Evolutionary conservation across 2,888 invertebrate species (phyloP).

Genomic region (Baronia brevicornis): DNA sequence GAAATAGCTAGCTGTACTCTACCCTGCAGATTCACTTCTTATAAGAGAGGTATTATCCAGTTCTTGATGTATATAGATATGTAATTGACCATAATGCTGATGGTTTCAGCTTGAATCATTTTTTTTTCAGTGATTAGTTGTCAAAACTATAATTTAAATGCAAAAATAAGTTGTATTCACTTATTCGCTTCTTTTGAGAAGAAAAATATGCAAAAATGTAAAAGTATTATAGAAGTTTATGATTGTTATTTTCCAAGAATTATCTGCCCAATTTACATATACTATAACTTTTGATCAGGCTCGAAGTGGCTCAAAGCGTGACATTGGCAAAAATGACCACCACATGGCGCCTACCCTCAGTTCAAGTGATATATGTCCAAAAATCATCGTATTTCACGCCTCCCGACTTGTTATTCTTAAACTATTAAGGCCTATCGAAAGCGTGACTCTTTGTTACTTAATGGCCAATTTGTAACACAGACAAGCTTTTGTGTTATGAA

Average conservation of each 20-base stretch:
- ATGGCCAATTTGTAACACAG: slow-evolving; percentile 10
- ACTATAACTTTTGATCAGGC: slow-evolving; percentile 26
- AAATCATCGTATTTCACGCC: slow-evolving; percentile 48
- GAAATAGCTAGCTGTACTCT: too few species aligned
- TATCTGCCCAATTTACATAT: slow-evolving; percentile 22
- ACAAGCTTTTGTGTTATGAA: slow-evolving; percentile 1
- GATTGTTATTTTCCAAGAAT: slow-evolving; percentile 2
- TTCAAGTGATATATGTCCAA: slow-evolving; percentile 45
- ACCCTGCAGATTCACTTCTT: too few species aligned
- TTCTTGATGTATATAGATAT: too few species aligned
- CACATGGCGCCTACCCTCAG: slow-evolving; percentile 59
- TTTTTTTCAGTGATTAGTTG: too few species aligned
- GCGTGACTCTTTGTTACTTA: slow-evolving; percentile 11
- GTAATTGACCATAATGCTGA: too few species aligned
- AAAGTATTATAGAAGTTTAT: slow-evolving; percentile 23
- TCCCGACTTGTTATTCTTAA: slow-evolving; percentile 20
- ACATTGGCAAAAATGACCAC: slow-evolving; percentile 28
- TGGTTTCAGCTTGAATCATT: too few species aligned
- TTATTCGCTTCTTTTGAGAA: too few species aligned
- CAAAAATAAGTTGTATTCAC: too few species aligned
- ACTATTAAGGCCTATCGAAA: slow-evolving; percentile 23
- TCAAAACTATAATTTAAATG: too few species aligned
- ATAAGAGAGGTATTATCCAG: too few species aligned
- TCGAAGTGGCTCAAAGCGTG: slow-evolving; percentile 14
- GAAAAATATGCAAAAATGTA: too few species aligned